phyloP scores from a whole-genome alignment of 2,797 vertebrate genomes.

The Macropodus opercularis region DNA sequence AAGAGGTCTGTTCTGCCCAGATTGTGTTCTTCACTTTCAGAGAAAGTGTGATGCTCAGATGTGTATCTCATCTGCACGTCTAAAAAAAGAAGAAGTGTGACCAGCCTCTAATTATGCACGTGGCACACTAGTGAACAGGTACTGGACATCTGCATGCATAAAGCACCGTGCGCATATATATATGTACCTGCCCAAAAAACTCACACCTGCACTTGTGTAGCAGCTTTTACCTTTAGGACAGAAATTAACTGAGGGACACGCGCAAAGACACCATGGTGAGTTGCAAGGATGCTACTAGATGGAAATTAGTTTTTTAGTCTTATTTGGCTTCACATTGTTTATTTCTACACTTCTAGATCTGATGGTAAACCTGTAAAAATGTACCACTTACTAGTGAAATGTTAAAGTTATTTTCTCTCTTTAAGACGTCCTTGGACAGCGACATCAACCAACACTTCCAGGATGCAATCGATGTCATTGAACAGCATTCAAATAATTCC shows the following conservation, averaged over 20 bases:
- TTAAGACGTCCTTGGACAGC: slow-evolving; percentile 83
- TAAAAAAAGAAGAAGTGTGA: slow-evolving; percentile 84
- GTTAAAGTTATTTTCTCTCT: slow-evolving; percentile 4
- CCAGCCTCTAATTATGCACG: slow-evolving; percentile 51
- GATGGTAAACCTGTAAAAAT: neutral
- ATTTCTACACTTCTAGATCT: neutral
- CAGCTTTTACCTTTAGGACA: slow-evolving; percentile 23
- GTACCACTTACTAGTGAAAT: neutral
- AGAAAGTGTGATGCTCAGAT: slow-evolving; percentile 56
- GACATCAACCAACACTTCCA: slow-evolving; percentile 92
- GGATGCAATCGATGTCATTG: slow-evolving; percentile 95
- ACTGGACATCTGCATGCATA: slow-evolving; percentile 60
- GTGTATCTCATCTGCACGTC: slow-evolving; percentile 67
- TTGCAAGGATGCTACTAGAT: slow-evolving; percentile 33
- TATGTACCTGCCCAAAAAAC: slow-evolving; percentile 64
- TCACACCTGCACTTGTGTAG: slow-evolving; percentile 40
- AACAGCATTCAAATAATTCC: slow-evolving; percentile 84
- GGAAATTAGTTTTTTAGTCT: neutral
- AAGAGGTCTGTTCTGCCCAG: slow-evolving; percentile 57
- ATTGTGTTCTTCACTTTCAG: slow-evolving; percentile 63
- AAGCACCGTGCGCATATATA: too few species aligned
- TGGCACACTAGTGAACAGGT: slow-evolving; percentile 47
- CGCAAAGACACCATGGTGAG: slow-evolving; percentile 87
- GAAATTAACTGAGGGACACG: slow-evolving; percentile 55
- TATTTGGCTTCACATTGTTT: neutral